Base-by-base conservation (phyloP, 2,113 vertebrate species). In the Blennius ocellaris region DNA sequence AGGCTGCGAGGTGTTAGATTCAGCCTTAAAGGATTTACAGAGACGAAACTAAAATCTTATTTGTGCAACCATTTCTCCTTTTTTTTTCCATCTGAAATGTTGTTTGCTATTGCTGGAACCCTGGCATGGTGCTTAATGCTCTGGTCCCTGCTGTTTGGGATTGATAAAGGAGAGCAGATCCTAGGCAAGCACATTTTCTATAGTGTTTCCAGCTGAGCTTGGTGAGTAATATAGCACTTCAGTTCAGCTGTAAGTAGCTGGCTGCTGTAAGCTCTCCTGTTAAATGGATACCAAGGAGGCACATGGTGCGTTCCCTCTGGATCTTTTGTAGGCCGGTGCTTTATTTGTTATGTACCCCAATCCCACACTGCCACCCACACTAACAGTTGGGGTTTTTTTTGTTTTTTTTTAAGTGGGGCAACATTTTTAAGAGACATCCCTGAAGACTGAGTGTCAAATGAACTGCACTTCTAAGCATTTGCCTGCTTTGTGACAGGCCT, bases 101-200 rank as follows among this genome's bases (percentile, higher is more conserved):
- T 88, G 81, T 89, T 88, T 83, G 71, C 86, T 83, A 53, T 88
- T 86, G 84, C 79, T 61, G 72, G 71, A 85, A 73, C 76, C 76
- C 73, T 84, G 86, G 85, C 86, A 77, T 87, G 58, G 65, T 76
- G 83, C 84, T 90, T 85, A 87, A 84, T 89, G 89, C 89, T 70
- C 58, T 73, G 70, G 82, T 84, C 83, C 90, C 90, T 87, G 89
- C 91, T 92, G 91, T 81, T 92, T 76, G 81, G 89, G 85, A 88
- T 92, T 91, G 90, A 92, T 92, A 92, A 91, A 92, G 85, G 71
- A 88, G 82, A 88, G 82, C 76, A 90, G 86, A 90, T 90, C 81
- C 82, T 79, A 85, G 79, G 87, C 82, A 90, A 90, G 90, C 86
- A 90, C 80, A 91, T 90, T 91, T 90, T 91, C 86, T 89, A 90